Evolutionary conservation across 2,113 vertebrate species (phyloP).

Genomic region (Dasyornis broadbenti): DNA sequence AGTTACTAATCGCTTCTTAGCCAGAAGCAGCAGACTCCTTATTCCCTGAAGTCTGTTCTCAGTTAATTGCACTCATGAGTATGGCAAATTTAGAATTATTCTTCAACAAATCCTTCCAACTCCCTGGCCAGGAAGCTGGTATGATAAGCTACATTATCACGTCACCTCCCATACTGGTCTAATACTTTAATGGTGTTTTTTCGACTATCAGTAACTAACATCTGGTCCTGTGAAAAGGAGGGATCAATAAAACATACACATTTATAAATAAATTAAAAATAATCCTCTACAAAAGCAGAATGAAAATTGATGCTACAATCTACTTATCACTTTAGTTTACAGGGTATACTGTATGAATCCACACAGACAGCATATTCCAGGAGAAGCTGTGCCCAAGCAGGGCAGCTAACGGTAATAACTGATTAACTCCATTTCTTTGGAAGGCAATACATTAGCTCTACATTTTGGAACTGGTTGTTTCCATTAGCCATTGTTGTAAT

Average conservation of each 20-base stretch:
- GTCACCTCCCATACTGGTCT: neutral
- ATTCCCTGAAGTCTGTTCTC: slow-evolving; percentile 39
- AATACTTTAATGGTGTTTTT: neutral
- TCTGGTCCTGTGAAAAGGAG: neutral
- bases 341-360: neutral
- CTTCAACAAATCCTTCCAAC: neutral
- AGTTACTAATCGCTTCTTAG: slow-evolving; percentile 37
- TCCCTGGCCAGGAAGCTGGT: neutral
- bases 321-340: neutral
- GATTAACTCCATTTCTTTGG: neutral
- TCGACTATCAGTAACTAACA: neutral
- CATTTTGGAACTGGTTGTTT: neutral
- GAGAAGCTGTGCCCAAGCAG: neutral
- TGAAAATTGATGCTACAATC: neutral
- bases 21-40: neutral
- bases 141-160: neutral
- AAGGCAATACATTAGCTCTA: neutral
- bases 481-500: neutral
- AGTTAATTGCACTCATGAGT: slow-evolving; percentile 52
- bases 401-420: neutral
- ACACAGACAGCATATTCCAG: neutral
- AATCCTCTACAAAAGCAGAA: neutral
- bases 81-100: slow-evolving; percentile 34
- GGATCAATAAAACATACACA: neutral
- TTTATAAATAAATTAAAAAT: neutral